Conservation (phyloP, 2,888 invertebrate species). For the Alviniconcha strummeri region DNA sequence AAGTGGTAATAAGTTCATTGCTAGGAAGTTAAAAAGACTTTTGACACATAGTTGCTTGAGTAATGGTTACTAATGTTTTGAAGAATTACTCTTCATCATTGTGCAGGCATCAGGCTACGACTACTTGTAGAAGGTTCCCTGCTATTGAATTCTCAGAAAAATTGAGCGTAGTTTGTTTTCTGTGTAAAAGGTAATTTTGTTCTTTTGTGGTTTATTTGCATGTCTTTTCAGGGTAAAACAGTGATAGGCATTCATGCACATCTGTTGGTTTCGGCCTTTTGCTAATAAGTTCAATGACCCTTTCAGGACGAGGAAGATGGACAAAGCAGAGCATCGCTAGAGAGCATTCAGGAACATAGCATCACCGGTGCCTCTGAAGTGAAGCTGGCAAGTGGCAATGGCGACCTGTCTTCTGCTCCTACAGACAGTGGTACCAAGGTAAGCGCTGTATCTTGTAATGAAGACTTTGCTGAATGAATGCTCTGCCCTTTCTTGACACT, state of each 20-base stretch:
- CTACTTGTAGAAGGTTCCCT: too few species aligned
- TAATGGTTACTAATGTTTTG: too few species aligned
- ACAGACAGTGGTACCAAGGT: background rate
- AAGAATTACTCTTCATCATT: too few species aligned
- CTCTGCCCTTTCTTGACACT: too few species aligned
- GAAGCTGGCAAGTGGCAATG: background rate
- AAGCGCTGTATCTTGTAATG: background rate
- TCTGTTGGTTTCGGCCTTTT: background rate
- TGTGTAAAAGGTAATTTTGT: background rate
- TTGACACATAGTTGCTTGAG: too few species aligned
- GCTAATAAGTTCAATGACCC: background rate
- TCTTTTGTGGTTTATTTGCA: background rate
- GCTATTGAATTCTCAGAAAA: too few species aligned
- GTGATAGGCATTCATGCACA: background rate
- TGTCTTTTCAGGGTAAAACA: background rate
- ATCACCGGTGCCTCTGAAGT: conserved; percentile 12
- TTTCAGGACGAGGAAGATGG: conserved; percentile 18
- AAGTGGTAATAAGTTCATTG: too few species aligned
- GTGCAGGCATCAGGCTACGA: too few species aligned
- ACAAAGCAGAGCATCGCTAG: conserved; percentile 13
- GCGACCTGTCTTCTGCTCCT: background rate
- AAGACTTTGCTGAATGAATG: too few species aligned
- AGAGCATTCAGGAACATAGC: conserved; percentile 29
- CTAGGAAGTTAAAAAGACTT: too few species aligned
- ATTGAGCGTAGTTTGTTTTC: background rate